Base-by-base conservation (phyloP, 1,140 invertebrate species). In the Cydia fagiglandana region DNA sequence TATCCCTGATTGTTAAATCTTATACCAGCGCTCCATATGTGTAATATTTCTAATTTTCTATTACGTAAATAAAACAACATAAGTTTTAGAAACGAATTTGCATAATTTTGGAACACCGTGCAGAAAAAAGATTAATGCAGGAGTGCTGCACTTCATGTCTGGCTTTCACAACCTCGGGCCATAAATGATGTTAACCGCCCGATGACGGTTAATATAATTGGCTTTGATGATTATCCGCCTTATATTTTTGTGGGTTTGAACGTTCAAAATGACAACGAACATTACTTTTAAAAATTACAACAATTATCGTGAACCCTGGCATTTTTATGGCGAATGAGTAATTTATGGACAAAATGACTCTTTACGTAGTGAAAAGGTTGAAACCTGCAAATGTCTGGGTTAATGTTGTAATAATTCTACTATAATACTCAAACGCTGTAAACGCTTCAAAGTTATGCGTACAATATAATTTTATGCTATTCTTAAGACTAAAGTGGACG, bases 251-350 rank as follows among this genome's bases (percentile, higher is more conserved):
- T 81, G 80, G 80, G 73, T 85, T 85, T 85, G 83, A 80, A 84
- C 73, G 75, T 75, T 28, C 73, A 78, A 81, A 79, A 79, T 76
- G 78, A 77, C 78, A 82, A 80, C 61, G 13, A 73, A 64, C 74
- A 80, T 82, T 76, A 77, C 73, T 76, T 80, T 64, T 79, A 78
- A 79, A 81, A 79, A 80, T 82, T 38, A 85, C 79, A 77, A 79
- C 73, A 83, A 83, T 82, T 81, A 79, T 61, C 76, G 20, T 73
- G 56, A 75, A 79, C 80, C 79, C 81, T 86, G 84, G 81, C 83
- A 86, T 87, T 87, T 86, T 73, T 73, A 78, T 76, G 78, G 75
- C 77, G 78, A 80, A 80, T 79, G 80, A 79, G 79, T 80, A 53
- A 76, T 83, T 79, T 28, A 70, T 61, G 56, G 20, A 9, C 56